Evolutionary conservation across 1,140 invertebrate genomes (phyloP).

Genomic region (Dendroctonus valens): DNA sequence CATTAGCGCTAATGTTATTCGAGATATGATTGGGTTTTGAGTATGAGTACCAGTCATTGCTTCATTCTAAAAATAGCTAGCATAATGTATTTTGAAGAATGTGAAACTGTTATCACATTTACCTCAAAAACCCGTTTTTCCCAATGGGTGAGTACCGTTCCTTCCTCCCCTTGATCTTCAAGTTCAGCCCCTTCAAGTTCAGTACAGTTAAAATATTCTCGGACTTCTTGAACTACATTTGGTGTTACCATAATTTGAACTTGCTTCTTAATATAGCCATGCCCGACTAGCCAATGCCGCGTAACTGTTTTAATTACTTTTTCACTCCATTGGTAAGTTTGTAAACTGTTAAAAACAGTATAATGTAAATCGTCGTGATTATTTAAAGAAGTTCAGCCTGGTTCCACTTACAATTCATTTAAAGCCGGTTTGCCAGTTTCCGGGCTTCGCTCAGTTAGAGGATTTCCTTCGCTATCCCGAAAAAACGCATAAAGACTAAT

Average conservation of each 20-base stretch:
- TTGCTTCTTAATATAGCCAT: conserved; percentile 69
- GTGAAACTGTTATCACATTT: background rate
- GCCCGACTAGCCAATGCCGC: conserved; percentile 83
- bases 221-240: conserved; percentile 79
- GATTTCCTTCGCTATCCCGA: conserved; percentile 78
- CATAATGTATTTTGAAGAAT: background rate
- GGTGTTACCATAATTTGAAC: conserved; percentile 93
- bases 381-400: background rate
- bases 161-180: conserved; percentile 97
- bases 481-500: conserved; percentile 94
- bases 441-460: conserved; percentile 74
- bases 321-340: conserved; percentile 93
- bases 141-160: conserved; percentile 97
- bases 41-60: conserved; percentile 99
- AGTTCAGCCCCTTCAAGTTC: conserved; percentile 93
- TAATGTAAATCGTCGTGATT: background rate
- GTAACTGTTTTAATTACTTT: conserved; percentile 79
- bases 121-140: conserved; percentile 97
- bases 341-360: conserved; percentile 75
- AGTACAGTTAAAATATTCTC: conserved; percentile 88
- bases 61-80: conserved; percentile 77
- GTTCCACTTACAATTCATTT: conserved; percentile 74
- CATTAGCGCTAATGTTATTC: conserved; percentile 95
- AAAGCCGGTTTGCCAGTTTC: conserved; percentile 85
- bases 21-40: conserved; percentile 95